Evolutionary conservation across 2,888 invertebrate genomes (phyloP), one percentile per base, ranked within the genome.

Genomic region (Mythimna lalbum): DNA sequence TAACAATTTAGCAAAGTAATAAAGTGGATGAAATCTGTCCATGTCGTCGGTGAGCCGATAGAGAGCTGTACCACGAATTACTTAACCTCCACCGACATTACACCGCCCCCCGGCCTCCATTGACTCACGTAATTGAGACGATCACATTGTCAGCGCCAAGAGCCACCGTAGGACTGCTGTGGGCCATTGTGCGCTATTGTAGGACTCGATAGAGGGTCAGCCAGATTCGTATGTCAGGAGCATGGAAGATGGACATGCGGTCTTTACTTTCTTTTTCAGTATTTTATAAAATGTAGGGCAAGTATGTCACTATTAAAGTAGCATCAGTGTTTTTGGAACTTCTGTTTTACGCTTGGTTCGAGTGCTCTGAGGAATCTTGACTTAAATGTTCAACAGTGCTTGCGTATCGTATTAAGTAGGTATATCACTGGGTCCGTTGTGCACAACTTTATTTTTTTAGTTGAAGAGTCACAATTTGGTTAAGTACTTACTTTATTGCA

Each of bases 81-180:
- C 64, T 75, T 65, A 57, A 65, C 69, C 74, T 66, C 60, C 56
- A 53, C 59, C 55, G 64, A 68, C 70, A 70, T 70, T 52, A 59
- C 50, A 69, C 39, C 33, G 52, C 68, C 71, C 64, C 57, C 70
- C 33, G 27, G 17, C 73, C 56, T 57, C 60, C 57, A 62, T 21
- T 78, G 85, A 80, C 76, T 82, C 80, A 69, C 78, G 83, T 87
- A 85, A 85, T 83, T 84, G 84, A 87, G 83, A 81, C 83, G 72
- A 66, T 68, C 78, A 69, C 67, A 74, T 63, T 78, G 74, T 74
- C 64, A 60, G 52, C 66, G 33, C 23, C 62, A 76, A 39, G n/a
- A 21, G 23, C 56, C 21, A 21, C 12, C 21, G 36, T 5, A 6
- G 14, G 14, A 7, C 56, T 33, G 21, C 12, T 57, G 57, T 21